Base-by-base conservation (phyloP, 1,140 invertebrate genomes). In the Meloidogyne floridensis region DNA sequence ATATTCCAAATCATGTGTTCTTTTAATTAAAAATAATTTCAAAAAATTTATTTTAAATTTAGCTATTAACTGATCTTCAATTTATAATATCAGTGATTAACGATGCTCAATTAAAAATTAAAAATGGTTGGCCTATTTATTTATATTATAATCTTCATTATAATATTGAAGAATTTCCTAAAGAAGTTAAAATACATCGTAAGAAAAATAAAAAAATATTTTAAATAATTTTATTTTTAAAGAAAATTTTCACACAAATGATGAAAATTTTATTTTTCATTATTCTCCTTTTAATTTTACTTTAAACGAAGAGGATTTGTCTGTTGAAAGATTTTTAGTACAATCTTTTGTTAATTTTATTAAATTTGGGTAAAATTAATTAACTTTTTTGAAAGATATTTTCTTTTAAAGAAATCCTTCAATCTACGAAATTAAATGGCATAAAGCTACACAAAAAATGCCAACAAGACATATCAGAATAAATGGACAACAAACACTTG, bases 321-420 rank as follows among this genome's bases (percentile, higher is more conserved):
- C n/a, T 18, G 43, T 80, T 18, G 43, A 53, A 43, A 42, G 75
- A 15, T 74, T 77, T 53, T 51, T 80, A 9, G 18, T 18, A n/a
- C 15, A 80, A n/a, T 53, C 43, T 53, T 56, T 80, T n/a, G 11
- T 74, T 18, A 81, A 74, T 80, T 80, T 80, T 47, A 76, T 80
- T 13, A 80, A 80, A 53, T 43, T n/a, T 20, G 79, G 77, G 79
- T 80, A 80, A 80, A 70, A 9, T 70, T 43, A 11, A 70, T 77
- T 70, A 9, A 9, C n/a, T 10, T 3, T 69, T 54, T 15, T 13
- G 0, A 4, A 70, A 2, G 1, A 32, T 32, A 76, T 76, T 69
- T 59, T 15, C n/a, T 11, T 54, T 77, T 77, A 54, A 53, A 78
- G 77, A 56, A 69, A 78, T 69, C 56, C 77, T 5, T 69, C 43